phyloP scores from a whole-genome alignment of 2,888 invertebrate species.

The Chrysolina oricalcia region DNA sequence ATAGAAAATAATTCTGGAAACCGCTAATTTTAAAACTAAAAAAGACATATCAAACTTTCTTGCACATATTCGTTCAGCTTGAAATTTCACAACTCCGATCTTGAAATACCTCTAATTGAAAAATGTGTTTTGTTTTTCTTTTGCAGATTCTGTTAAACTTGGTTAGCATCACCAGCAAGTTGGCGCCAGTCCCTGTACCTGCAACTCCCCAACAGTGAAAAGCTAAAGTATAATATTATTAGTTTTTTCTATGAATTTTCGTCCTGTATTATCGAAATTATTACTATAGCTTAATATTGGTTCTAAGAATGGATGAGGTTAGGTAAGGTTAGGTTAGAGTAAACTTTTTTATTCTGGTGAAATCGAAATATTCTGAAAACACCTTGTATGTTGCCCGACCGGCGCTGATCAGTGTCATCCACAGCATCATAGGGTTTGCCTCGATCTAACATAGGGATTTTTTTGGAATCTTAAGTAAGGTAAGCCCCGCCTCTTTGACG shows the following conservation, averaged over 20 bases:
- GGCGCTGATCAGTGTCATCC: too few species aligned
- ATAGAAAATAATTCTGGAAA: too few species aligned
- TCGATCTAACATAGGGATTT: too few species aligned
- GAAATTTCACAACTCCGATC: too few species aligned
- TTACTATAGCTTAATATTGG: not conserved
- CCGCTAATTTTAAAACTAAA: too few species aligned
- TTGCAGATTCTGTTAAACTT: conserved; percentile 74
- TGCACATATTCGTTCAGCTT: too few species aligned
- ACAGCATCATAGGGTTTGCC: too few species aligned
- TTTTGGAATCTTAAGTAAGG: too few species aligned
- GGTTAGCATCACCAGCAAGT: conserved; percentile 82
- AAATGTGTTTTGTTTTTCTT: conserved; percentile 46
- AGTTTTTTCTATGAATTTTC: conserved; percentile 3
- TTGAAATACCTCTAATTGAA: too few species aligned
- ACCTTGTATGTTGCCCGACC: too few species aligned
- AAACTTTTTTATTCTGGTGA: not conserved
- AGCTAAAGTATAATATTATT: not conserved
- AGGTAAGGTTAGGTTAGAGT: conserved; percentile 18
- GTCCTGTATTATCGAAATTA: conserved; percentile 16
- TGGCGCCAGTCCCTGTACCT: conserved; percentile 80
- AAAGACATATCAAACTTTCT: too few species aligned
- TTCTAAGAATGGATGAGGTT: conserved; percentile 15
- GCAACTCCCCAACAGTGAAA: conserved; percentile 63
- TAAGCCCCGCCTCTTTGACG: too few species aligned
- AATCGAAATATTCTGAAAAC: not conserved